These are phyloP conservation scores for Saccostrea echinata DNA, from an alignment of 1,140 invertebrate species.

Conservation along the genomic window DNA sequence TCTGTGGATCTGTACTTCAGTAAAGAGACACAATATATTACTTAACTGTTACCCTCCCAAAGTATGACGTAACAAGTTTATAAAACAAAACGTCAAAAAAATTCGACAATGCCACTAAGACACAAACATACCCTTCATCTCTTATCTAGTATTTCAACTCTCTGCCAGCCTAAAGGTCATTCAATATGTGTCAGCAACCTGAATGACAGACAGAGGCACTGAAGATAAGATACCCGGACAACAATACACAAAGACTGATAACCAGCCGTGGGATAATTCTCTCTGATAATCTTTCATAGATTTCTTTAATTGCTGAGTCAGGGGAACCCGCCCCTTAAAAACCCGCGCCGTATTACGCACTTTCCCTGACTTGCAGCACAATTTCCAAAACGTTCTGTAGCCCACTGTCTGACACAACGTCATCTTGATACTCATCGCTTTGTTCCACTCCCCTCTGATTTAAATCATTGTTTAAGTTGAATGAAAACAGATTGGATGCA, in stretches of 20 bases:
- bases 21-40: background rate
- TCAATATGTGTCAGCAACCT: slow-evolving; percentile 1
- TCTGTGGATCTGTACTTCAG: background rate
- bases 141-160: background rate
- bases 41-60: background rate
- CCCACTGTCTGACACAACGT: slow-evolving; percentile 14
- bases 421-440: slow-evolving; percentile 1
- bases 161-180: background rate
- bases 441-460: background rate
- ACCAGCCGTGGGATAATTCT: background rate
- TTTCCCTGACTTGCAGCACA: background rate
- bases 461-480: slow-evolving; percentile 29
- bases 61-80: slow-evolving; percentile 7
- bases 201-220: background rate
- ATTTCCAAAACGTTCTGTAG: background rate
- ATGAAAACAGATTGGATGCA: slow-evolving; percentile 1
- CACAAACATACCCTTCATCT: background rate
- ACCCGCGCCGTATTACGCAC: background rate
- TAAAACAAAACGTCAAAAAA: slow-evolving; percentile 28
- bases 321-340: background rate
- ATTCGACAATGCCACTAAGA: slow-evolving; percentile 7
- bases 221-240: background rate
- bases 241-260: background rate
- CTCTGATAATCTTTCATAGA: background rate
- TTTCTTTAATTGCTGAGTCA: slow-evolving; percentile 33